Conservation (phyloP, 1,140 invertebrate genomes). For the Aphaenogaster rudis region DNA sequence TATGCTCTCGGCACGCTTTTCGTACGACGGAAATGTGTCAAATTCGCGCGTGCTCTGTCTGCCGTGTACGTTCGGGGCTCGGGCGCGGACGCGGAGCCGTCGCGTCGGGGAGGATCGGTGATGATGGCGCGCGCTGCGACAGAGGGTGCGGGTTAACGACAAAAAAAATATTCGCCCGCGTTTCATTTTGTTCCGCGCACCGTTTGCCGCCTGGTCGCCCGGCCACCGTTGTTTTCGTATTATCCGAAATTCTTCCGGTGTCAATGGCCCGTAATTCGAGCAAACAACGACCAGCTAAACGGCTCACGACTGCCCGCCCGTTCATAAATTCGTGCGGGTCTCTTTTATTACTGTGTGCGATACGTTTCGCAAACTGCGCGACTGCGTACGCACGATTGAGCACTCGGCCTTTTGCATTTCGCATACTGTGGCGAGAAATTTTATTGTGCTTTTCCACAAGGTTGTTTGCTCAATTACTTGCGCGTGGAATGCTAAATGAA, state of each 20-base stretch:
- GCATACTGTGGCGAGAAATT: conserved; percentile 11
- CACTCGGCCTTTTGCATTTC: background rate
- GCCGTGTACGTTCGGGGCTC: conserved; percentile 35
- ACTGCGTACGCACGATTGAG: conserved; percentile 27
- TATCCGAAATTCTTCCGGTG: conserved; percentile 60
- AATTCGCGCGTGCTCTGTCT: conserved; percentile 69
- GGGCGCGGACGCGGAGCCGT: background rate
- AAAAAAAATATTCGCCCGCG: conserved; percentile 42
- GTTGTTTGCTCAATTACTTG: conserved; percentile 1
- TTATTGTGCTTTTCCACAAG: background rate
- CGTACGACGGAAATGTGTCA: conserved; percentile 73
- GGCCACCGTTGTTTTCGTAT: conserved; percentile 61
- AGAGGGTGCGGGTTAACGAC: background rate
- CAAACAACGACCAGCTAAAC: conserved; percentile 24
- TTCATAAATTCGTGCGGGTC: conserved; percentile 23
- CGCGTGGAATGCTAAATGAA: background rate
- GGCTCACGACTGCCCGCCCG: conserved; percentile 22
- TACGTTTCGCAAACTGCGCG: conserved; percentile 28
- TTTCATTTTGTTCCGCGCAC: conserved; percentile 2
- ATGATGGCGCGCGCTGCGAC: conserved; percentile 29
- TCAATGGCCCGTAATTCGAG: conserved; percentile 56
- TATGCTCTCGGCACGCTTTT: conserved; percentile 69
- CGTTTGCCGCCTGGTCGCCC: conserved; percentile 10
- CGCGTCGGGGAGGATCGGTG: conserved; percentile 20
- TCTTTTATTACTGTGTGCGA: conserved; percentile 32